Evolutionary conservation across 2,797 vertebrate species (phyloP).

Genomic region (Petrocephalus sullivani): DNA sequence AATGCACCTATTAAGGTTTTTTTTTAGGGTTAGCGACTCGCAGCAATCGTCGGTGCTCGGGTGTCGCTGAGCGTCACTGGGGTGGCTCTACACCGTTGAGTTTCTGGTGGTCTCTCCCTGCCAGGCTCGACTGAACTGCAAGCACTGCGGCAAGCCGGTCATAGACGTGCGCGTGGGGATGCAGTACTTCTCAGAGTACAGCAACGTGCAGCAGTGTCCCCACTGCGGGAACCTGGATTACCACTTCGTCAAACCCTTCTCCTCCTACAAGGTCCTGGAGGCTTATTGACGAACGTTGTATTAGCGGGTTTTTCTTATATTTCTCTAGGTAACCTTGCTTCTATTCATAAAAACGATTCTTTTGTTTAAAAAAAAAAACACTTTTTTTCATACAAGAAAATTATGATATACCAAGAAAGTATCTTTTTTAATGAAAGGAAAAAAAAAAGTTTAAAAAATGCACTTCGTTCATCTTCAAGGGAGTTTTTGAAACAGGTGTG

Average conservation of each 20-base stretch:
- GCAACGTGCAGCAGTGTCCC: conserved; percentile 98
- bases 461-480: conserved; percentile 34
- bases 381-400: conserved; percentile 70
- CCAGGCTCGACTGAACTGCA: conserved; percentile 97
- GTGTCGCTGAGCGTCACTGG: background rate
- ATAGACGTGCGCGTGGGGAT: conserved; percentile 96
- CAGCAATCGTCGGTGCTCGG: background rate
- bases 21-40: background rate
- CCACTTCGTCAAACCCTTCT: conserved; percentile 99
- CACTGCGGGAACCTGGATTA: conserved; percentile 99
- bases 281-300: conserved; percentile 98
- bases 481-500: conserved; percentile 46
- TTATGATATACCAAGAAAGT: conserved; percentile 47
- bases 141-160: conserved; percentile 97
- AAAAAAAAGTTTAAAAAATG: conserved; percentile 14
- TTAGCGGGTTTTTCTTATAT: conserved; percentile 65
- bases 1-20: background rate
- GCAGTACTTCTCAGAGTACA: conserved; percentile 99
- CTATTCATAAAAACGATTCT: conserved; percentile 45
- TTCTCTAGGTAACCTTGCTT: conserved; percentile 65
- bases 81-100: background rate
- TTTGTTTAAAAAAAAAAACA: background rate
- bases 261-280: conserved; percentile 97
- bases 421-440: conserved; percentile 46
- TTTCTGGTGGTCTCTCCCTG: background rate